phyloP scores from a whole-genome alignment of 2,888 invertebrate species.

The Gymnocheta viridis region DNA sequence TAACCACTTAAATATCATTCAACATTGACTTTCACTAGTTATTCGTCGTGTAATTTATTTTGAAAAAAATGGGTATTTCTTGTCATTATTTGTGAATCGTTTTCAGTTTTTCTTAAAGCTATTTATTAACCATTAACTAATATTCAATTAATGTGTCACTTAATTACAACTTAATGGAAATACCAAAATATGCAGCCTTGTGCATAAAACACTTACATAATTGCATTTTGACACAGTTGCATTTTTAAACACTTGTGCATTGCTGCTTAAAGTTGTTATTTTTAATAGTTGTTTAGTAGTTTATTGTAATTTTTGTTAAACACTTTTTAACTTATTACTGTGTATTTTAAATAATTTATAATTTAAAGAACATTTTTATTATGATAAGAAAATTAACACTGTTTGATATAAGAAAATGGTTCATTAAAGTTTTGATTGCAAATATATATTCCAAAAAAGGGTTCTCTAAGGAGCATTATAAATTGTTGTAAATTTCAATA shows the following conservation, averaged over 20 bases:
- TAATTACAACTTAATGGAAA: neutral
- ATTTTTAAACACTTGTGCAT: conserved; percentile 4
- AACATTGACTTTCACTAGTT: conserved; percentile 13
- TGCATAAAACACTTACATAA: neutral
- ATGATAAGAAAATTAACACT: neutral
- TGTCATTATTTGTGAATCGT: conserved; percentile 69
- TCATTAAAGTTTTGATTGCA: conserved; percentile 65
- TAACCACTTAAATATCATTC: conserved; percentile 67
- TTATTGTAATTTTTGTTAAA: neutral
- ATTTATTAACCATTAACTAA: neutral
- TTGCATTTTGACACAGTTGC: conserved; percentile 30
- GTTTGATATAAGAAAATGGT: conserved; percentile 60
- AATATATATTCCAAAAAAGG: conserved; percentile 66
- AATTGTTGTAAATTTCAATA: conserved; percentile 32
- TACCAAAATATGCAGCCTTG: conserved; percentile 42
- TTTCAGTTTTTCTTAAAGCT: conserved; percentile 26
- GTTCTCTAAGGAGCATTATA: conserved; percentile 44
- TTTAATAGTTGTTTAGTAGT: conserved; percentile 26
- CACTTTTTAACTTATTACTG: conserved; percentile 12
- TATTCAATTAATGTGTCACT: neutral
- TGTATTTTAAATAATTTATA: conserved; percentile 14
- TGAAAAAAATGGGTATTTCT: conserved; percentile 65
- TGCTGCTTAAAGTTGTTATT: conserved; percentile 5
- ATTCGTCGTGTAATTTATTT: neutral
- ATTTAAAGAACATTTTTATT: neutral